phyloP scores from a whole-genome alignment of 2,797 vertebrate species.

The Meda fulgida region DNA sequence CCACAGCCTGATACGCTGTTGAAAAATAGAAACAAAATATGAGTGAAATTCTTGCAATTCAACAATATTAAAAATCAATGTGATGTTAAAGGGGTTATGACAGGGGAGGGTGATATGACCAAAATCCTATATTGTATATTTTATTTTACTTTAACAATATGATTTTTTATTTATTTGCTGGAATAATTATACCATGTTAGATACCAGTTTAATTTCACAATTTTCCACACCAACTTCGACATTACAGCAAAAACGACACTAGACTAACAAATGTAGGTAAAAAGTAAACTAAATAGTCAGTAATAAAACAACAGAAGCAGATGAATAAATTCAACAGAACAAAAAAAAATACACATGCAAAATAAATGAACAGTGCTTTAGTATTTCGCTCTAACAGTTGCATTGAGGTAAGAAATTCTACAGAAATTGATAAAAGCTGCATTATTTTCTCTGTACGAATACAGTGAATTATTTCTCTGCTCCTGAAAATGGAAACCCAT shows the following conservation, averaged over 20 bases:
- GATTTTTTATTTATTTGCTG: not conserved
- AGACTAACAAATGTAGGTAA: not conserved
- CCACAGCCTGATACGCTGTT: not conserved
- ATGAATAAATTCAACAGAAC: not conserved
- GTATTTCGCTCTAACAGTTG: not conserved
- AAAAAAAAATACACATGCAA: not conserved
- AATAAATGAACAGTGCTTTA: too few relatives aligned
- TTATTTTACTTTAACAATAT: not conserved
- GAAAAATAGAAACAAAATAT: not conserved
- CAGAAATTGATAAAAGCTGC: not conserved
- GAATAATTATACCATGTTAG: not conserved
- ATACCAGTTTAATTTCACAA: not conserved
- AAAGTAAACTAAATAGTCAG: not conserved
- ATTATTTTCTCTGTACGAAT: not conserved
- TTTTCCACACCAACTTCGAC: not conserved
- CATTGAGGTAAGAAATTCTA: not conserved
- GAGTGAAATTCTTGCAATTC: not conserved
- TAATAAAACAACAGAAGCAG: not conserved
- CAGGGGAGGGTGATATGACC: not conserved
- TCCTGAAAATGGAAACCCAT: not conserved
- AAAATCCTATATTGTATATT: not conserved
- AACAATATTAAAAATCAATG: not conserved
- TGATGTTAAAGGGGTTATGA: not conserved
- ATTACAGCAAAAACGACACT: not conserved
- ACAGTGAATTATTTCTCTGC: not conserved